Percentiles rank a stretch among this genome's conserved stretches.
phyloP scores from a whole-genome alignment of 2,113 vertebrate species.

The Cichladusa arquata region DNA sequence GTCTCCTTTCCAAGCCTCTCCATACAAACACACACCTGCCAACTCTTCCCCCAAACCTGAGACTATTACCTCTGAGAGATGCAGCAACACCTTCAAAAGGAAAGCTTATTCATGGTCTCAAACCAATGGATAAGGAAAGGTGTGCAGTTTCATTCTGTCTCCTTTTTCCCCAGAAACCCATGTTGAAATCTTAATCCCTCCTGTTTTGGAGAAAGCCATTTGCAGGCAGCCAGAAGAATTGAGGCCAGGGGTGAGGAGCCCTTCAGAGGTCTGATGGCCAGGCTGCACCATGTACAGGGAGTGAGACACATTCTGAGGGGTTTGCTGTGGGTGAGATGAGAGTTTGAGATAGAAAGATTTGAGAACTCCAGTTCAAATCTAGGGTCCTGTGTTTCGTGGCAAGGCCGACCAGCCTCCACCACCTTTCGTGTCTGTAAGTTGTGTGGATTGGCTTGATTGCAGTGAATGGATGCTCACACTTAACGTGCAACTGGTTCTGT shows the following conservation, averaged over 20 bases:
- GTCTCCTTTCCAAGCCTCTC: background rate
- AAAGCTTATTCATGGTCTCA: background rate
- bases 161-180: background rate
- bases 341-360: background rate
- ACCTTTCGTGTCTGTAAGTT: rapidly evolving
- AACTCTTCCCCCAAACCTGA: background rate
- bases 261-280: background rate
- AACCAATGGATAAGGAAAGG: background rate
- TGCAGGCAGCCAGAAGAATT: background rate
- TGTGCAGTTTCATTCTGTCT: background rate
- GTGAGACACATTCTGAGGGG: rapidly evolving
- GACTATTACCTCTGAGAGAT: background rate
- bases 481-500: background rate
- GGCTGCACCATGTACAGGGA: background rate
- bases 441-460: background rate
- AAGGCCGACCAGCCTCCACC: background rate
- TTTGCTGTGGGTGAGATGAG: background rate
- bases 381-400: background rate
- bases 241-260: rapidly evolving
- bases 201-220: background rate
- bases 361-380: background rate
- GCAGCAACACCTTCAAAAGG: background rate
- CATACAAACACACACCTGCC: background rate
- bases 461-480: background rate
- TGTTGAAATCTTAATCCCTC: background rate